Conservation (phyloP, 2,113 vertebrate species). For the Coregonus clupeaformis region DNA sequence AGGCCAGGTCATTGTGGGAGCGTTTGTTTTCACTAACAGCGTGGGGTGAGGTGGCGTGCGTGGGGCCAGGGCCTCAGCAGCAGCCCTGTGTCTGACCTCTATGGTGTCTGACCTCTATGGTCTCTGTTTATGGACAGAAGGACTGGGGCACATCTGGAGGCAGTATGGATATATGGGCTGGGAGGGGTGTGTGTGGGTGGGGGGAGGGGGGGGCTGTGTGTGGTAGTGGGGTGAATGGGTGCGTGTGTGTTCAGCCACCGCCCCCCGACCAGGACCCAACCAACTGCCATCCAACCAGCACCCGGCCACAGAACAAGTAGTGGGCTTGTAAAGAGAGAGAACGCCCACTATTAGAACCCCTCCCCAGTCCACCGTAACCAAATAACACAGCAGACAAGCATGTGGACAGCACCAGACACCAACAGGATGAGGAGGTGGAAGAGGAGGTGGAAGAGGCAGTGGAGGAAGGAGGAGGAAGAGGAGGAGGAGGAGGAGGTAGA, state of each 20-base stretch:
- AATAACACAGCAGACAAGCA: background rate
- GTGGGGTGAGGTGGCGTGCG: constrained; percentile 46
- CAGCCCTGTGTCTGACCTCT: constrained; percentile 15
- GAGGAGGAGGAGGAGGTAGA: background rate
- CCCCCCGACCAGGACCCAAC: no score
- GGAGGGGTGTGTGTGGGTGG: background rate
- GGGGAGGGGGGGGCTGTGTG: no score
- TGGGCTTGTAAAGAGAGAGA: background rate
- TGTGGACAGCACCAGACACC: background rate
- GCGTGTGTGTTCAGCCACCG: no score
- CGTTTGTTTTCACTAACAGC: constrained; percentile 56
- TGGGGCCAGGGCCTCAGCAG: background rate
- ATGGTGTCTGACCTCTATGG: constrained; percentile 24
- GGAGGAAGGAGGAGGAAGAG: background rate
- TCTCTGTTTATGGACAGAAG: constrained; percentile 26
- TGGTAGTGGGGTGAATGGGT: no score
- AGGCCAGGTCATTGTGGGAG: constrained; percentile 41
- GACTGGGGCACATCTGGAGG: constrained; percentile 42
- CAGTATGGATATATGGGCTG: constrained; percentile 18
- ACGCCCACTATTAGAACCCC: background rate
- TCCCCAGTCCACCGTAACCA: background rate
- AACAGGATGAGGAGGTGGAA: background rate
- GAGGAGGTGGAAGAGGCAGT: background rate
- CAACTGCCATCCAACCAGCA: background rate
- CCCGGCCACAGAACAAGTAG: background rate